Evolutionary conservation across 2,797 vertebrate genomes (phyloP).

Genomic region (Betta splendens): DNA sequence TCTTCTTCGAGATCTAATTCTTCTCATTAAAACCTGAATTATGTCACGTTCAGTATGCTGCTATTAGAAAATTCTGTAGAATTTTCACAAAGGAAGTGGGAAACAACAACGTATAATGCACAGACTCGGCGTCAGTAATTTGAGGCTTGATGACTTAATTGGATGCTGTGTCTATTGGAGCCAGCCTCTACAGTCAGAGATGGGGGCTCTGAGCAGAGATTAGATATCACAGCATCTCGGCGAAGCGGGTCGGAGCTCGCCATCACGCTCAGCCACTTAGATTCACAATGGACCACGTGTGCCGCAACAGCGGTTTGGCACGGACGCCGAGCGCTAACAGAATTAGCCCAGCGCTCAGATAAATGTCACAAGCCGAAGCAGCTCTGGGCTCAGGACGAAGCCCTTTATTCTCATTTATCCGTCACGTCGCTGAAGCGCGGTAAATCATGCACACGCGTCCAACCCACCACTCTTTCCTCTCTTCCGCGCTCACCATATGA

Average conservation of each 20-base stretch:
- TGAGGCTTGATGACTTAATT: constrained; percentile 16
- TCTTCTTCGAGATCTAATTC: constrained; percentile 23
- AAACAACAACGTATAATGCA: neutral
- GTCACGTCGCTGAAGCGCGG: constrained; percentile 1
- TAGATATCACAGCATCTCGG: constrained; percentile 31
- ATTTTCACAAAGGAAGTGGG: neutral
- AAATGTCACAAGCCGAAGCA: constrained; percentile 73
- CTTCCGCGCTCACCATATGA: constrained; percentile 91
- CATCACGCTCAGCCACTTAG: constrained; percentile 75
- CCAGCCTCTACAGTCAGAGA: constrained; percentile 1
- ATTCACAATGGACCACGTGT: constrained; percentile 63
- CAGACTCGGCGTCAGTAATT: neutral
- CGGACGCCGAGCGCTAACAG: constrained; percentile 52
- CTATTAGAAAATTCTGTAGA: neutral
- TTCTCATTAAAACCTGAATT: neutral
- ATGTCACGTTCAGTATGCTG: neutral
- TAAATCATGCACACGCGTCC: constrained; percentile 19
- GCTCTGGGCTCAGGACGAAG: constrained; percentile 19
- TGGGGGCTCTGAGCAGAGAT: constrained; percentile 13
- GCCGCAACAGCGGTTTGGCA: constrained; percentile 17
- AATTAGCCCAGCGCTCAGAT: constrained; percentile 61
- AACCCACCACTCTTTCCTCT: too few species aligned
- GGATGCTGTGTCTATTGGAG: neutral
- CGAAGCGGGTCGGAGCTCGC: constrained; percentile 69
- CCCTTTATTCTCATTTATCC: constrained; percentile 29